These are phyloP conservation scores for Tricholauxania praeusta DNA, from an alignment of 2,888 invertebrate species.

Conservation along the genomic window DNA sequence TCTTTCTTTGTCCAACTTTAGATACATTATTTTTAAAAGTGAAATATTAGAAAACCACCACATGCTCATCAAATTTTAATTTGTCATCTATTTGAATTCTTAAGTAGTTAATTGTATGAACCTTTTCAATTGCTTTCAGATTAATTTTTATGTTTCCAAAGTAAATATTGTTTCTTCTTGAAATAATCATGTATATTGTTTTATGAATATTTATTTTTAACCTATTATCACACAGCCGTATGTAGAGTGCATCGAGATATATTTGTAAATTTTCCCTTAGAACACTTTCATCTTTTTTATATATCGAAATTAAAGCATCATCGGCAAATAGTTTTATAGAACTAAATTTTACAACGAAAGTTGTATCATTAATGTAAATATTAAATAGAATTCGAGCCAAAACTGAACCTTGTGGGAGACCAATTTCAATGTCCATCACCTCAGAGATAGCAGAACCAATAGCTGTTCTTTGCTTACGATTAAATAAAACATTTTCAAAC, in stretches of 20 bases:
- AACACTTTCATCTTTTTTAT: not conserved
- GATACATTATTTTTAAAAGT: too few relatives aligned
- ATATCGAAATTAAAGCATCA: too few relatives aligned
- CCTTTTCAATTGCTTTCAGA: not conserved
- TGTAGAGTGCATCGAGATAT: constrained; percentile 5
- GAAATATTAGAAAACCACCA: too few relatives aligned
- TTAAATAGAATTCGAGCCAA: too few relatives aligned
- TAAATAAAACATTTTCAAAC: not conserved
- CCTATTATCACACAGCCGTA: not conserved
- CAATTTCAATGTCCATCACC: too few relatives aligned
- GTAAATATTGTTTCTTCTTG: too few relatives aligned
- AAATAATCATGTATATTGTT: not conserved
- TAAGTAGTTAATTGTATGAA: constrained; percentile 2
- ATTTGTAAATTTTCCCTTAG: not conserved
- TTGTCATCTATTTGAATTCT: constrained; percentile 4
- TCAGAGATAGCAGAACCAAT: too few relatives aligned
- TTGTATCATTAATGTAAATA: too few relatives aligned
- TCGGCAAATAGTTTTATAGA: too few relatives aligned
- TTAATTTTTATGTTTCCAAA: constrained; percentile 17
- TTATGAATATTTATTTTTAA: constrained; percentile 1
- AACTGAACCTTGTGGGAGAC: too few relatives aligned
- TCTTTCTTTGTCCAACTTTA: too few relatives aligned
- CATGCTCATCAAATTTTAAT: not conserved
- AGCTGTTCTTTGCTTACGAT: constrained; percentile 15
- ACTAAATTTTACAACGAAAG: too few relatives aligned